Conservation (phyloP, 92 coral and sea anemone genomes). For the Porites rus region DNA sequence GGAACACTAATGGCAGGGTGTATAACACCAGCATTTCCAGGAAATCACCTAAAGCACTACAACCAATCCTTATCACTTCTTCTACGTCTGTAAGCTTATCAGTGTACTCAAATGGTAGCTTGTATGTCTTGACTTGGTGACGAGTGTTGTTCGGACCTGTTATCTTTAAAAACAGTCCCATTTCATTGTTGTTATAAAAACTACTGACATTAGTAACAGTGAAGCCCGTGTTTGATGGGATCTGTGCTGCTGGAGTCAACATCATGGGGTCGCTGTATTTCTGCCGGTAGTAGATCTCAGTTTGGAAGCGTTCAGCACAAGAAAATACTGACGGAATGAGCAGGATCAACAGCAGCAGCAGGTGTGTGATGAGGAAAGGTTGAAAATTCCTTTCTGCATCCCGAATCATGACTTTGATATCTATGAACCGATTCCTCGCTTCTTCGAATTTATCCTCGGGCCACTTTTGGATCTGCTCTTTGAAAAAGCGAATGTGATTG, state of each 20-base stretch:
- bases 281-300: constrained; percentile 49
- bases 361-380: constrained; percentile 46
- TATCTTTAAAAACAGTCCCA: not conserved
- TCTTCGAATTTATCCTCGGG: constrained; percentile 8
- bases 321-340: constrained; percentile 67
- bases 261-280: not conserved
- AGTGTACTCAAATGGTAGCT: not conserved
- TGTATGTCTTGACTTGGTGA: too few species aligned
- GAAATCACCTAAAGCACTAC: constrained; percentile 37
- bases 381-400: constrained; percentile 67
- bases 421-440: constrained; percentile 70
- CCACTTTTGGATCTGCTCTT: constrained; percentile 66
- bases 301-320: constrained; percentile 53
- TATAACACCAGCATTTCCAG: constrained; percentile 72
- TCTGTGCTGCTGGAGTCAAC: not conserved
- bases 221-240: not conserved
- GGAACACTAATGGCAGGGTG: constrained; percentile 70
- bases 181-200: not conserved
- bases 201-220: not conserved
- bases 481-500: constrained; percentile 55
- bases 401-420: constrained; percentile 43
- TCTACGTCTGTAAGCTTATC: constrained; percentile 10
- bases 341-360: constrained; percentile 44
- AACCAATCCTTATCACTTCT: constrained; percentile 45
- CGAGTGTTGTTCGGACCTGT: not conserved